A percentile compares a stretch with the other conserved stretches of the same genome.
Conservation (phyloP, 2,888 invertebrate species). For the Cosmorhoe ocellata region DNA sequence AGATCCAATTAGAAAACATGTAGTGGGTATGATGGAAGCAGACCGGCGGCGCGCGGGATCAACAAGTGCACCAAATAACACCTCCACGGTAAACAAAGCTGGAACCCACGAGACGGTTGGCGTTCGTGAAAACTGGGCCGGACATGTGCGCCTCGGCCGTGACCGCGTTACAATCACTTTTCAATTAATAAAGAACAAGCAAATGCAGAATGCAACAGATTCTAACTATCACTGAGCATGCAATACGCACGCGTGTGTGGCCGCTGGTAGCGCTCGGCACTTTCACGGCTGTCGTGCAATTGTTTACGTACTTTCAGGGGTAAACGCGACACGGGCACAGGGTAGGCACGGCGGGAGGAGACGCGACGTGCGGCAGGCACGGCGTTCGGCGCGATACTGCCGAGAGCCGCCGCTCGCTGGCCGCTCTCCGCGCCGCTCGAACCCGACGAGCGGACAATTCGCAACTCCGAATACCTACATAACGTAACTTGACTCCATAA, state of each 20-base stretch:
- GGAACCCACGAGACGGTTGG: constrained; percentile 64
- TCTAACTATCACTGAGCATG: constrained; percentile 56
- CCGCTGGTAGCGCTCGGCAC: constrained; percentile 63
- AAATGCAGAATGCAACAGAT: constrained; percentile 77
- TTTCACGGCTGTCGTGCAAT: constrained; percentile 55
- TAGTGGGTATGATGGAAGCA: constrained; percentile 24
- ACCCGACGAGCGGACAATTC: constrained; percentile 43
- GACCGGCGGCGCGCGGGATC: constrained; percentile 41
- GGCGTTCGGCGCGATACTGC: constrained; percentile 53
- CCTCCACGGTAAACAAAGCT: constrained; percentile 69
- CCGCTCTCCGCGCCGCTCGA: constrained; percentile 27
- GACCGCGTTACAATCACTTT: constrained; percentile 81
- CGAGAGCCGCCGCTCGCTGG: constrained; percentile 31
- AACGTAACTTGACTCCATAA: constrained; percentile 78
- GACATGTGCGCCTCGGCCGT: constrained; percentile 80
- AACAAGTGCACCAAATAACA: constrained; percentile 59
- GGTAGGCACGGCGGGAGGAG: constrained; percentile 41
- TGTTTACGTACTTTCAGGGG: constrained; percentile 68
- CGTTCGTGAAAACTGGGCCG: constrained; percentile 80
- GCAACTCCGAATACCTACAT: constrained; percentile 66
- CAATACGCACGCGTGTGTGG: constrained; percentile 59
- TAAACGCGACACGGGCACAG: constrained; percentile 58
- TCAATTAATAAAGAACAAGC: constrained; percentile 78
- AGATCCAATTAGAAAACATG: constrained; percentile 33
- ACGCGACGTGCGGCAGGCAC: constrained; percentile 40